Conservation (phyloP, 2,113 vertebrate genomes). For the Crotalus horridus region DNA sequence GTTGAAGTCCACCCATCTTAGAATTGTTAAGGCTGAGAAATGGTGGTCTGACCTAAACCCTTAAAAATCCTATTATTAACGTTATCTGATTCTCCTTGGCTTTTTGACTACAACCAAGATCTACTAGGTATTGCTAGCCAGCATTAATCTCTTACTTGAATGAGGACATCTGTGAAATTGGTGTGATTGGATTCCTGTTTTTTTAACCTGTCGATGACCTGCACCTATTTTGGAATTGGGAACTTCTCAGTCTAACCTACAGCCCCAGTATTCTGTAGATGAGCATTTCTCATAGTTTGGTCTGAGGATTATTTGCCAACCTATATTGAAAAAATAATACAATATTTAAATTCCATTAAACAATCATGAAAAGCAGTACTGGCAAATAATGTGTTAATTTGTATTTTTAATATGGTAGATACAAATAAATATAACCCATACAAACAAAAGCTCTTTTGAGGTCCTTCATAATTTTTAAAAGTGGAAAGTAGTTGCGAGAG, state of each 20-base stretch:
- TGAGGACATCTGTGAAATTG: not conserved
- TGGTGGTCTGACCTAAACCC: not conserved
- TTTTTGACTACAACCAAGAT: not conserved
- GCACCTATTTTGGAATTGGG: not conserved
- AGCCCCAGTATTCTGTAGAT: not conserved
- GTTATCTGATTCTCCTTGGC: not conserved
- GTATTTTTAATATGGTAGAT: not conserved
- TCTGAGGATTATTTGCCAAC: not conserved
- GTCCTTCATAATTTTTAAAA: not conserved
- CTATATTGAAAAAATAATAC: not conserved
- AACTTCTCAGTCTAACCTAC: not conserved
- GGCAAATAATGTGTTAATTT: not conserved
- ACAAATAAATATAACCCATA: not conserved
- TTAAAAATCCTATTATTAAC: not conserved
- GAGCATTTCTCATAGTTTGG: not conserved
- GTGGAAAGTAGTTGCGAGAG: not conserved
- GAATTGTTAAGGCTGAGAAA: not conserved
- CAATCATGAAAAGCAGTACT: not conserved
- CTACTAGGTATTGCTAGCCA: not conserved
- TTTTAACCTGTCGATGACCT: not conserved
- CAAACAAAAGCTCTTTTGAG: not conserved
- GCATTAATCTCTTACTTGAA: not conserved
- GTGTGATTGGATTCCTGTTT: not conserved
- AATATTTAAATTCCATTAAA: not conserved
- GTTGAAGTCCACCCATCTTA: not conserved